These are phyloP conservation scores for Hystrix brachyura DNA, from an alignment of 2,113 vertebrate species.

Conservation along the genomic window DNA sequence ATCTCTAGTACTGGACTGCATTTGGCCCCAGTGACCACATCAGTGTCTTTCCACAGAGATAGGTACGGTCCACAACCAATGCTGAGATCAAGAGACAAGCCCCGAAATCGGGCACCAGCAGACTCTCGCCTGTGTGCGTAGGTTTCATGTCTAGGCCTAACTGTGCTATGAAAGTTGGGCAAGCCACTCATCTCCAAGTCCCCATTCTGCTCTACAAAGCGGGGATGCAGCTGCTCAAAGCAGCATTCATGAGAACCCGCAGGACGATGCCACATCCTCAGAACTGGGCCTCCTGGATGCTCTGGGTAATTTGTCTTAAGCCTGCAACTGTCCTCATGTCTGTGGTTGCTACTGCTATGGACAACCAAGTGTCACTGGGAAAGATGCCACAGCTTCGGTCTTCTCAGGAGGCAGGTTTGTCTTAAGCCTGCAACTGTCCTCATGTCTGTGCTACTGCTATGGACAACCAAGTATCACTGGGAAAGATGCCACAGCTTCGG, in stretches of 20 bases:
- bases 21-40: too few relatives aligned
- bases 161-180: neutral
- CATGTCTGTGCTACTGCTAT: fast-evolving
- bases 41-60: too few relatives aligned
- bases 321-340: fast-evolving
- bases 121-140: fast-evolving
- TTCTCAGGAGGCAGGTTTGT: neutral
- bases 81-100: neutral
- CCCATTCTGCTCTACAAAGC: neutral
- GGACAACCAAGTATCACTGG: fast-evolving
- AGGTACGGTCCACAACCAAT: too few relatives aligned
- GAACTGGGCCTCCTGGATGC: fast-evolving
- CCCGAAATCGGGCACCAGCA: neutral
- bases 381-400: neutral
- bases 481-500: neutral
- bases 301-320: neutral
- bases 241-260: neutral
- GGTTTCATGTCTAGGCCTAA: neutral
- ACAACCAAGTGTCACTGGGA: fast-evolving
- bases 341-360: fast-evolving
- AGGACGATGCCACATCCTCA: neutral
- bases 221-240: too few relatives aligned
- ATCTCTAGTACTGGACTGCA: neutral
- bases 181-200: neutral
- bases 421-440: fast-evolving